These are phyloP conservation scores for Siniperca undulata DNA, from an alignment of 2,797 vertebrate species.

Conservation along the genomic window DNA sequence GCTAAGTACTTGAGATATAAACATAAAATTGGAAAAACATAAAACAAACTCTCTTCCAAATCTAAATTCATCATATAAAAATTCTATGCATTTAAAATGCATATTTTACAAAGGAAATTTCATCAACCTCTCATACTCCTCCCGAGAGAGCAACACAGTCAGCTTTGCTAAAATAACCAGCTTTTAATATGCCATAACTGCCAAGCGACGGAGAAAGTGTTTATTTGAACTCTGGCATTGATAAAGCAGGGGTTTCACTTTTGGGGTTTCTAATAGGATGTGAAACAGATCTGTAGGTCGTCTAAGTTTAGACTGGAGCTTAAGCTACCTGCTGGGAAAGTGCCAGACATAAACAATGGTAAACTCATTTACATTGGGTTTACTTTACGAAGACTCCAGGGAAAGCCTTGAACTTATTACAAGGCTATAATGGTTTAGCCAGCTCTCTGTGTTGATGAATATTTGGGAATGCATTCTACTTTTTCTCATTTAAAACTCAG, in stretches of 20 bases:
- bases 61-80: conserved; percentile 23
- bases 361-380: conserved; percentile 66
- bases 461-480: conserved; percentile 8
- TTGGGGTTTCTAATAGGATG: conserved; percentile 63
- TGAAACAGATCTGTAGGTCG: conserved; percentile 63
- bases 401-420: conserved; percentile 36
- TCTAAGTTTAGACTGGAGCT: conserved; percentile 76
- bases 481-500: background rate
- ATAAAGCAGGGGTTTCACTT: conserved; percentile 58
- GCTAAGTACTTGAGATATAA: background rate
- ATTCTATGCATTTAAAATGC: conserved; percentile 23
- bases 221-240: conserved; percentile 78
- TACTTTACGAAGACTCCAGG: conserved; percentile 54
- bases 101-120: conserved; percentile 45
- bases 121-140: conserved; percentile 21
- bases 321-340: conserved; percentile 71
- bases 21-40: conserved; percentile 13
- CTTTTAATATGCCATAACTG: conserved; percentile 56
- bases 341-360: conserved; percentile 78
- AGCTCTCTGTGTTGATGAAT: conserved; percentile 42
- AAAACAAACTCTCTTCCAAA: conserved; percentile 22
- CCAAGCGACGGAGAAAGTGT: conserved; percentile 60
- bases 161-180: conserved; percentile 46
- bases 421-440: conserved; percentile 55
- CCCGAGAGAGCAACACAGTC: conserved; percentile 35